Percentiles rank a stretch among this genome's conserved stretches.
Conservation (phyloP, 2,797 vertebrate genomes). For the Myotis vivesi region DNA sequence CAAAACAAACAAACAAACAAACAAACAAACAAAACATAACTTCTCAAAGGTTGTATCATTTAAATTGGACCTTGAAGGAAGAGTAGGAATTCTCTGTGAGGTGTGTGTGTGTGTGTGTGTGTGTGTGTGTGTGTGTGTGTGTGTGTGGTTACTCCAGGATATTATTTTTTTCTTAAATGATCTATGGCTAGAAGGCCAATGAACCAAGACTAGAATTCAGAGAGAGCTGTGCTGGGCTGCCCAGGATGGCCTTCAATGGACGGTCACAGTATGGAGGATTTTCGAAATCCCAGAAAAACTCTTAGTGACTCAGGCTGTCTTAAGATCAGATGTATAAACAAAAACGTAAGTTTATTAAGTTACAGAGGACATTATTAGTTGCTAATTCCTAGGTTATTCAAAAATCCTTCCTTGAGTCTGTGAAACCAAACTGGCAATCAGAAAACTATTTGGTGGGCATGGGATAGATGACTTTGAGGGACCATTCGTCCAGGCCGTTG, state of each 20-base stretch:
- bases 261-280: not conserved
- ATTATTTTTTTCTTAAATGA: conserved; percentile 4
- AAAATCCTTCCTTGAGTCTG: not conserved
- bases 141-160: not conserved
- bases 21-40: not conserved
- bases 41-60: not conserved
- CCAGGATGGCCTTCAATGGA: not conserved
- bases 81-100: not conserved
- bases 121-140: not conserved
- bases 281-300: not conserved
- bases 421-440: not conserved
- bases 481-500: not conserved
- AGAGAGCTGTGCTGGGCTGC: not conserved
- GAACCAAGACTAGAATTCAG: not conserved
- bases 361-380: not conserved
- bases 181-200: not conserved
- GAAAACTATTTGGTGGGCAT: not conserved
- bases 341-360: not conserved
- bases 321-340: not conserved
- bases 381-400: not conserved
- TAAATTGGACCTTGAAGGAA: not conserved
- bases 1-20: not conserved
- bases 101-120: not conserved
- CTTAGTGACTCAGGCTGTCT: not conserved
- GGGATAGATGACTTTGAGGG: not conserved